phyloP scores from a whole-genome alignment of 2,888 invertebrate species.

The Crocallis elinguaria region DNA sequence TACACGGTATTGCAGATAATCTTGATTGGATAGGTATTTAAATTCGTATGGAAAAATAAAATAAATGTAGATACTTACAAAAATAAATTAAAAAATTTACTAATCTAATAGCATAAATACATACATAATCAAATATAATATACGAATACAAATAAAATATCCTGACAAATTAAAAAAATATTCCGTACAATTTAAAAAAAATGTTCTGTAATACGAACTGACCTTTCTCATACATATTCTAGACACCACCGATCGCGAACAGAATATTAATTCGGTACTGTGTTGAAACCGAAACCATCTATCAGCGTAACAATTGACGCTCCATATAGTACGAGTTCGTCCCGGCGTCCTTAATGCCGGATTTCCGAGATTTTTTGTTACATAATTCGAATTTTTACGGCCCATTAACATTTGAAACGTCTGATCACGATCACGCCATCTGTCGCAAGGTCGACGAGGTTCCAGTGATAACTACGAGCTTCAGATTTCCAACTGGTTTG shows the following conservation, averaged over 20 bases:
- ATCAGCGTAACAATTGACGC: slow-evolving; percentile 31
- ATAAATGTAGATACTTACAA: too few species aligned
- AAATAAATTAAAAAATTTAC: too few species aligned
- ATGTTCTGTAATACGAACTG: slow-evolving; percentile 41
- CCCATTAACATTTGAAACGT: slow-evolving; percentile 45
- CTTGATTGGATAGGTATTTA: too few species aligned
- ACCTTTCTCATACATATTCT: slow-evolving; percentile 54
- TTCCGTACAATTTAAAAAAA: too few species aligned
- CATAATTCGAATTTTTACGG: slow-evolving; percentile 48
- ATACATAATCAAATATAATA: too few species aligned
- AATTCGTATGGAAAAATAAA: too few species aligned
- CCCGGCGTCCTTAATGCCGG: slow-evolving; percentile 50
- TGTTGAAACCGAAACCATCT: slow-evolving; percentile 59
- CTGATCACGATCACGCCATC: slow-evolving; percentile 49
- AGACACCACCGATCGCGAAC: slow-evolving; percentile 34
- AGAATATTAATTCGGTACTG: slow-evolving; percentile 32
- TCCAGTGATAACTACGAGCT: slow-evolving; percentile 28
- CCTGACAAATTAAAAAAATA: too few species aligned
- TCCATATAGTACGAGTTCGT: slow-evolving; percentile 17
- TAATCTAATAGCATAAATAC: too few species aligned
- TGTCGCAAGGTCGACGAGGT: slow-evolving; percentile 56
- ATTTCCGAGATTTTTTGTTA: slow-evolving; percentile 58
- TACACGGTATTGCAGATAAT: too few species aligned
- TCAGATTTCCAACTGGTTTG: slow-evolving; percentile 37
- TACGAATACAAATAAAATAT: too few species aligned